Conservation (phyloP, 2,888 invertebrate species). For the Mylabris sibirica region DNA sequence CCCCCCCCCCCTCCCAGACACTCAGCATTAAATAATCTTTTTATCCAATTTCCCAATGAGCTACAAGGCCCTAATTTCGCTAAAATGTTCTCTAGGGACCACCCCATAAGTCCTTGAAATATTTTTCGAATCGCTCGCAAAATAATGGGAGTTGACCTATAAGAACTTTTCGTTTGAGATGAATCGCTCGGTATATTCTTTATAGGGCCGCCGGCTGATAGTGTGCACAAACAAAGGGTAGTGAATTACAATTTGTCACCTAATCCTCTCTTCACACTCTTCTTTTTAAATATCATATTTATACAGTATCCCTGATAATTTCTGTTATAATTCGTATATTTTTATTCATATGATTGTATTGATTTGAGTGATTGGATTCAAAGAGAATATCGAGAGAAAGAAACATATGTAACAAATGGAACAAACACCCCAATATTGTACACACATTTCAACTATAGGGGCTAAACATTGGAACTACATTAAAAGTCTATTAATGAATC, state of each 20-base stretch:
- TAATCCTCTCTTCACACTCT: constrained; percentile 56
- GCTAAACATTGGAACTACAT: constrained; percentile 53
- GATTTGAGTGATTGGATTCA: constrained; percentile 37
- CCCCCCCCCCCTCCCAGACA: no score
- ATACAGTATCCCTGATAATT: constrained; percentile 27
- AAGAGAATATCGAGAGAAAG: constrained; percentile 46
- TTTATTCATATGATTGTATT: constrained; percentile 12
- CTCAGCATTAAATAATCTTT: no score
- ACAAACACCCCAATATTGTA: constrained; percentile 44
- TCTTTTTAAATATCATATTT: constrained; percentile 49
- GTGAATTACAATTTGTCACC: constrained; percentile 55
- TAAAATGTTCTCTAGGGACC: no score
- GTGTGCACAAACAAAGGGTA: constrained; percentile 48
- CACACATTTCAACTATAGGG: constrained; percentile 43
- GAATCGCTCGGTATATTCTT: no score
- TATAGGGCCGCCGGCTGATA: constrained; percentile 21
- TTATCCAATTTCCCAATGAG: no score
- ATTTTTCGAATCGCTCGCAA: no score
- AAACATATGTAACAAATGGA: constrained; percentile 55
- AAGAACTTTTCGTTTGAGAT: no score
- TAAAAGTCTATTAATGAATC: constrained; percentile 56
- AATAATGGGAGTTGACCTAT: no score
- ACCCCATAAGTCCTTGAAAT: no score
- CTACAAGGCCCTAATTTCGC: no score
- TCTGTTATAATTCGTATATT: constrained; percentile 5